Base-by-base conservation (phyloP, 2,113 vertebrate genomes). In the Callipepla californica region DNA sequence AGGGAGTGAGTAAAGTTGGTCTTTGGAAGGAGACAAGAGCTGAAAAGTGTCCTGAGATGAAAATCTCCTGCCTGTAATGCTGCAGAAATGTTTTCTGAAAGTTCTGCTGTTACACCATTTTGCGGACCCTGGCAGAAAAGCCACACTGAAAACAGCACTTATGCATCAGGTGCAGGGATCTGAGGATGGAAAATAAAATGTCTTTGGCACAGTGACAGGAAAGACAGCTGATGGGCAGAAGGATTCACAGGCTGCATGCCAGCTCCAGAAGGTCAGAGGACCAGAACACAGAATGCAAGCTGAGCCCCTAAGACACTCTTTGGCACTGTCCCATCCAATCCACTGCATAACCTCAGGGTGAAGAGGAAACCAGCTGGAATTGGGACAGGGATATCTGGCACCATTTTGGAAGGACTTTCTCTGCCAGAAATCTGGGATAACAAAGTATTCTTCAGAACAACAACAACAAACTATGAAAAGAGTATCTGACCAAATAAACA, bases 331-430 rank as follows among this genome's bases (percentile, higher is more conserved):
- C 72, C 81, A 85, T 77, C 76, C 80, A 61, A 95, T 70, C 72
- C 68, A 83, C 93, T 80, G 61, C 65, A 92, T 82, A 92, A 91
- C 87, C 81, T 93, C 79, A 47, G 91, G 85, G 82, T 86, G 40
- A 82, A 94, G 68, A 69, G 90, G 16, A 87, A 95, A 92, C 34
- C 8, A 51, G 68, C 47, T 91, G 65, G 87, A 90, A 50, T 40
- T 22, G 80, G 87, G 34, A 91, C 87, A 92, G 63, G 7, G 89
- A 66, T 89, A 80, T 20, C 48, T 83, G 82, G 73, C 76, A 90
- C 51, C 10, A 42, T 75, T 80, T 80, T 87, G 69, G 57, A 83
- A 93, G 36, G 36, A 77, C 8, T 18, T 0, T 28, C 87, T 67
- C 67, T 74, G 55, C n/a, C 78, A 82, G 20, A 84, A 34, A 94